Percentiles rank a stretch among this genome's conserved stretches.
These are phyloP conservation scores for Tetragonula clypearis DNA, from an alignment of 1,140 invertebrate species.

Conservation along the genomic window DNA sequence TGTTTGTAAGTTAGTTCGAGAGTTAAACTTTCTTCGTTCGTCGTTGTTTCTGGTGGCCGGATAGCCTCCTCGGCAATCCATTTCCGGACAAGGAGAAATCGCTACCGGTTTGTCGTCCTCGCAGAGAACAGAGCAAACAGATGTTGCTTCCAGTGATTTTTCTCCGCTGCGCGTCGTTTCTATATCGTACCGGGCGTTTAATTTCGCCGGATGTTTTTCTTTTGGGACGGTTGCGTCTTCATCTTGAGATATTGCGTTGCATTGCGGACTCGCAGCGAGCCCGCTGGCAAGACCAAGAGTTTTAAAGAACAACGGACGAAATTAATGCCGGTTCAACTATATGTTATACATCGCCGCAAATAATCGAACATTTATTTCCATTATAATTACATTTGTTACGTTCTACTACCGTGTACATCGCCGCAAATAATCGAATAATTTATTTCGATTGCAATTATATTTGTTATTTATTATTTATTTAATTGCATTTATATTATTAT, in stretches of 20 bases:
- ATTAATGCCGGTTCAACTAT: no score
- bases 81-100: constrained; percentile 9
- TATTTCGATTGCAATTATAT: no score
- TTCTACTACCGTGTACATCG: no score
- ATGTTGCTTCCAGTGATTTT: not conserved
- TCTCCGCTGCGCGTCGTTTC: not conserved
- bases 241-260: not conserved
- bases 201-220: not conserved
- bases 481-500: no score
- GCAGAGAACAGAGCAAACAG: not conserved
- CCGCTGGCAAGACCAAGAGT: not conserved
- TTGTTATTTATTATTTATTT: no score
- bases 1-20: no score
- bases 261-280: not conserved
- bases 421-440: no score
- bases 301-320: not conserved
- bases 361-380: no score
- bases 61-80: not conserved
- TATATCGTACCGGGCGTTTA: not conserved
- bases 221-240: not conserved
- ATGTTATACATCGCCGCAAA: no score
- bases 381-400: no score
- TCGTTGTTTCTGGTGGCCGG: no score
- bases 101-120: not conserved
- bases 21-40: no score